Base-by-base conservation (phyloP, 2,797 vertebrate genomes). In the Discoglossus pictus region DNA sequence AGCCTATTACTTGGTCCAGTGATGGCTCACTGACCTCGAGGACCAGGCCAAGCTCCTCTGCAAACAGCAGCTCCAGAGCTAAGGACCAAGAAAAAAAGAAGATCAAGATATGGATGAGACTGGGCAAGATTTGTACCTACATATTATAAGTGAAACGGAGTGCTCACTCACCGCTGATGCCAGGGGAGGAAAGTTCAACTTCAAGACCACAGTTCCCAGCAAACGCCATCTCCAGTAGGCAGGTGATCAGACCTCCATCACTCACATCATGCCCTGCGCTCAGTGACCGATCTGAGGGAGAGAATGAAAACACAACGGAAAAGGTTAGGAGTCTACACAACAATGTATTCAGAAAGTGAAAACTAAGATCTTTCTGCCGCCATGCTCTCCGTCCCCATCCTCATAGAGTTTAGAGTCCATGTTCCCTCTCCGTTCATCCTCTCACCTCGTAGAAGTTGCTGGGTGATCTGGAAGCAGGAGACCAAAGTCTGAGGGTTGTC, bases 241-340 rank as follows among this genome's bases (percentile, higher is more conserved):
- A 94, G 50, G 91, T 87, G 76, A 97, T 75, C 7, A 96, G 88
- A 2, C 95, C 95, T 27, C 95, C 95, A 0, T 98, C 95, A 0
- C 95, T 98, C 78, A 98, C 83, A 64, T 98, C 95, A 10, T 98
- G 95, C 17, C 95, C 95, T 1, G 95, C 93, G 15, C 86, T 92
- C 68, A 97, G 80, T 25, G 84, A 73, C 20, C 36, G 65, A 35
- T 93, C 95, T 98, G 74, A 3, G 12, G 21, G 53, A 2, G 18
- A n/a, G 23, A 51, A 46, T 6, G 6, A 27, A 8, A n/a, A 8
- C 4, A 16, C 15, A 7, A 7, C 9, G 1, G 6, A 35, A 4
- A 12, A 38, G n/a, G n/a, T n/a, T n/a, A n/a, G n/a, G n/a, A n/a
- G n/a, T n/a, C n/a, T n/a, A n/a, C n/a, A n/a, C n/a, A n/a, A n/a